Evolutionary conservation across 2,888 invertebrate genomes (phyloP).

Genomic region (Sthenelais limicola): DNA sequence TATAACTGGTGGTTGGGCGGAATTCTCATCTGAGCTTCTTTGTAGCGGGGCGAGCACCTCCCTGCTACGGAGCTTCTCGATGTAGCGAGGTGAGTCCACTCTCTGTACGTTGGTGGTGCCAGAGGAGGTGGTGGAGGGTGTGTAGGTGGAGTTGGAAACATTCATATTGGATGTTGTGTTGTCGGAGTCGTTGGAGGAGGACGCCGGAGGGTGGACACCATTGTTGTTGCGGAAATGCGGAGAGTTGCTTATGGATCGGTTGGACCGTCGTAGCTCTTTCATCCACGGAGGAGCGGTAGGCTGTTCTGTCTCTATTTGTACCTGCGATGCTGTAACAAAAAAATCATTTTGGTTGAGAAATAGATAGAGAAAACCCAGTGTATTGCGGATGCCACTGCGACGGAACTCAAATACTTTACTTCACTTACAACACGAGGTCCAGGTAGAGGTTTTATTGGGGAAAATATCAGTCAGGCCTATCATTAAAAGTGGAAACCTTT

Average conservation of each 20-base stretch:
- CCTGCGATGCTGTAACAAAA: no score
- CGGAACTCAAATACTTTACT: no score
- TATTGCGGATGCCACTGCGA: no score
- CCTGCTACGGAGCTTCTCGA: neutral
- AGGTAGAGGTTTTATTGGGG: no score
- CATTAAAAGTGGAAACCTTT: no score
- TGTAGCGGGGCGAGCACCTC: conserved; percentile 25
- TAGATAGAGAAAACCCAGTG: no score
- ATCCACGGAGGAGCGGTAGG: conserved; percentile 23
- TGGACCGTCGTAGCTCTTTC: conserved; percentile 11
- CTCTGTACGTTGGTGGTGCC: no score
- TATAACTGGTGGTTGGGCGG: conserved; percentile 21
- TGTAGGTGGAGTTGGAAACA: conserved; percentile 5
- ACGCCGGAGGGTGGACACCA: neutral
- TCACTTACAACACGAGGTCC: no score
- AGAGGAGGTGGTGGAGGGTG: neutral
- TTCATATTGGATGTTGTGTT: neutral
- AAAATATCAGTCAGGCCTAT: no score
- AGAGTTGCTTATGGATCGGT: neutral
- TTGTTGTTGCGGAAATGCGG: neutral
- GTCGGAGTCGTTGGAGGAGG: neutral
- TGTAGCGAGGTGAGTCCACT: neutral
- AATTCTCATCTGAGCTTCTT: conserved; percentile 19
- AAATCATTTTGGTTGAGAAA: no score
- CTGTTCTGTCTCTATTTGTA: conserved; percentile 22